Evolutionary conservation across 2,113 vertebrate genomes (phyloP).

Genomic region (Phalacrocorax carbo): DNA sequence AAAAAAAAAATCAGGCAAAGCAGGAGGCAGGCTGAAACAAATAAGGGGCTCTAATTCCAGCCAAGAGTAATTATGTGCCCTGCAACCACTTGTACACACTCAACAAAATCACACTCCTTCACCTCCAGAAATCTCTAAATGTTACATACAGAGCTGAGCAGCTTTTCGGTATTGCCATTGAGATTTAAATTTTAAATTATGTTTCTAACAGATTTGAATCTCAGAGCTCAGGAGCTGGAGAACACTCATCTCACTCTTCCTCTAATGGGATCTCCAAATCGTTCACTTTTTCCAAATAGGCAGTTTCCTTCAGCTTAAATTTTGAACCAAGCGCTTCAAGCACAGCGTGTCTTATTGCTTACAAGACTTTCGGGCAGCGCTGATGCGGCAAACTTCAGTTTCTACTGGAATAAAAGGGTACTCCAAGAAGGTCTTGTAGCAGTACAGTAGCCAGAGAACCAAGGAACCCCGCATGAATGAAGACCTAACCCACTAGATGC

Average conservation of each 20-base stretch:
- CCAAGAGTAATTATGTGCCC: background rate
- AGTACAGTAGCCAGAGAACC: background rate
- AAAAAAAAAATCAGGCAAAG: background rate
- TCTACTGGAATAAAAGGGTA: background rate
- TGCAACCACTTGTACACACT: background rate
- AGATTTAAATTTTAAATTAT: background rate
- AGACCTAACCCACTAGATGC: background rate
- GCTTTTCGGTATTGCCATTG: background rate
- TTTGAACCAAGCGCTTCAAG: background rate
- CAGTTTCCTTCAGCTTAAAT: background rate
- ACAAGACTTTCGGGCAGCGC: background rate
- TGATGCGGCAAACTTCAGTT: background rate
- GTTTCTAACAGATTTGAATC: background rate
- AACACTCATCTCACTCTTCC: background rate
- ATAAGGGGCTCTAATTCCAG: background rate
- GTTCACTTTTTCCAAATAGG: no score
- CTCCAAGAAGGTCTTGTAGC: background rate
- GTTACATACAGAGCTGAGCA: background rate
- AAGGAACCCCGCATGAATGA: background rate
- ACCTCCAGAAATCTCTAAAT: background rate
- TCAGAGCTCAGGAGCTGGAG: background rate
- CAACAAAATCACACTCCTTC: background rate
- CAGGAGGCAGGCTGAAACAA: background rate
- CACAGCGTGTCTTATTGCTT: background rate
- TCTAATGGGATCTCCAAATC: background rate